A percentile compares a stretch with the other conserved stretches of the same genome.
These are phyloP conservation scores for Charina bottae DNA, from an alignment of 2,113 vertebrate species.

Conservation along the genomic window DNA sequence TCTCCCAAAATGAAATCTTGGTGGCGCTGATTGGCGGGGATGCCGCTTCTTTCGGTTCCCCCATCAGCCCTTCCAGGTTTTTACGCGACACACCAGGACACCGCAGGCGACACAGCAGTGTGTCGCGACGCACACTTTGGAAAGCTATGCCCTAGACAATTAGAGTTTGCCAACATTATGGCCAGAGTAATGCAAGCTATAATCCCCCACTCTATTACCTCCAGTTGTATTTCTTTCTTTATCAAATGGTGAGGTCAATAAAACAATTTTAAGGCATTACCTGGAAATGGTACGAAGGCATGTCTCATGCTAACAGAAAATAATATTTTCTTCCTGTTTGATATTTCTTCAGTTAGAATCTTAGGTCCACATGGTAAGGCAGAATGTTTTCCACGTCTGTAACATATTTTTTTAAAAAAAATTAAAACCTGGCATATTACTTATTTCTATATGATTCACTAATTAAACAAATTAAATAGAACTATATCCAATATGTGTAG, in stretches of 20 bases:
- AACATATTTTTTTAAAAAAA: constrained; percentile 15
- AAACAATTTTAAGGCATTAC: constrained; percentile 67
- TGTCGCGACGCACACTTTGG: too few relatives aligned
- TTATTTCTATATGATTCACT: neutral
- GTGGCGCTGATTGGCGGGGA: too few relatives aligned
- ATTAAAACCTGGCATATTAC: constrained; percentile 17
- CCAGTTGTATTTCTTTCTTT: neutral
- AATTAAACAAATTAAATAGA: neutral
- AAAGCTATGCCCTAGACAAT: too few relatives aligned
- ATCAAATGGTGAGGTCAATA: neutral
- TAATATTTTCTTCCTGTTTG: constrained; percentile 70
- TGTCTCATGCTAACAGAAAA: constrained; percentile 96
- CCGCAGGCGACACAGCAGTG: too few relatives aligned
- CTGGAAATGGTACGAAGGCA: constrained; percentile 92
- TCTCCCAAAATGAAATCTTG: neutral
- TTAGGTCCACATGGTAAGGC: constrained; percentile 20
- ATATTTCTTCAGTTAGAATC: constrained; percentile 47
- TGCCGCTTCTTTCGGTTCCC: too few relatives aligned
- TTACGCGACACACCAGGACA: too few relatives aligned
- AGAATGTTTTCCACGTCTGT: constrained; percentile 58
- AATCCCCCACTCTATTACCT: neutral
- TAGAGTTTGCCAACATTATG: neutral
- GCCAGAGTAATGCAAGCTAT: neutral
- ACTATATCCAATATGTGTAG: neutral
- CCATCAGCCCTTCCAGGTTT: too few relatives aligned